Conservation (phyloP, 2,888 invertebrate genomes). For the Galeruca laticollis region DNA sequence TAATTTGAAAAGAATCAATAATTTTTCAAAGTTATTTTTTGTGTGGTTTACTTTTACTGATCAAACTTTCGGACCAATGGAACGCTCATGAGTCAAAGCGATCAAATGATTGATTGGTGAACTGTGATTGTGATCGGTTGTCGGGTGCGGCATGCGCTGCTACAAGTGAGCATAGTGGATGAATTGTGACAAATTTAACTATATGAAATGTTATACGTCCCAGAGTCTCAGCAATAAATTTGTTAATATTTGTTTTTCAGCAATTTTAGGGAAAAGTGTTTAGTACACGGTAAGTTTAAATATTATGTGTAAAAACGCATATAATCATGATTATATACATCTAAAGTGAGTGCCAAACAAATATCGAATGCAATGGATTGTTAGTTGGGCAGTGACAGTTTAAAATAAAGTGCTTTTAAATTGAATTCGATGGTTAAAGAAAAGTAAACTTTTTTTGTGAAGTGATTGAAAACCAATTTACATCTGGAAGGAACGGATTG, state of each 20-base stretch:
- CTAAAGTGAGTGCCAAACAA: slow-evolving; percentile 56
- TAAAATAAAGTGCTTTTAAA: slow-evolving; percentile 63
- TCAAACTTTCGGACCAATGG: neutral
- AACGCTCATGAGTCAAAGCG: slow-evolving; percentile 1
- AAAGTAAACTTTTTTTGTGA: slow-evolving; percentile 49
- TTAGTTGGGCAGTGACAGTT: slow-evolving; percentile 64
- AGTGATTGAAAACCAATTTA: slow-evolving; percentile 47
- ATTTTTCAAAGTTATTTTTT: too few relatives aligned
- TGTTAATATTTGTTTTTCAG: slow-evolving; percentile 55
- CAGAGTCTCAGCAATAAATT: slow-evolving; percentile 49
- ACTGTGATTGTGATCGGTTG: slow-evolving; percentile 36
- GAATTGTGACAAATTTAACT: slow-evolving; percentile 39
- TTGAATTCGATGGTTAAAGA: slow-evolving; percentile 53
- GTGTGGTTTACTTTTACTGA: neutral
- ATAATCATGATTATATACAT: slow-evolving; percentile 53
- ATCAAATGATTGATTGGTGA: slow-evolving; percentile 5
- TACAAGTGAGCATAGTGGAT: slow-evolving; percentile 48
- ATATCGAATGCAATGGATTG: slow-evolving; percentile 51
- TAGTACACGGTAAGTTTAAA: slow-evolving; percentile 58
- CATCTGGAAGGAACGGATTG: slow-evolving; percentile 45
- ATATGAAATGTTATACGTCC: slow-evolving; percentile 40
- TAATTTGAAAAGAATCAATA: too few relatives aligned
- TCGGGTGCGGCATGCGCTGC: slow-evolving; percentile 55
- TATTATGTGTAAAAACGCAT: slow-evolving; percentile 56
- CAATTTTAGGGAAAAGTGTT: slow-evolving; percentile 56